These are phyloP conservation scores for Drosophila serrata DNA, from an alignment of 1,140 invertebrate genomes.

Conservation along the genomic window DNA sequence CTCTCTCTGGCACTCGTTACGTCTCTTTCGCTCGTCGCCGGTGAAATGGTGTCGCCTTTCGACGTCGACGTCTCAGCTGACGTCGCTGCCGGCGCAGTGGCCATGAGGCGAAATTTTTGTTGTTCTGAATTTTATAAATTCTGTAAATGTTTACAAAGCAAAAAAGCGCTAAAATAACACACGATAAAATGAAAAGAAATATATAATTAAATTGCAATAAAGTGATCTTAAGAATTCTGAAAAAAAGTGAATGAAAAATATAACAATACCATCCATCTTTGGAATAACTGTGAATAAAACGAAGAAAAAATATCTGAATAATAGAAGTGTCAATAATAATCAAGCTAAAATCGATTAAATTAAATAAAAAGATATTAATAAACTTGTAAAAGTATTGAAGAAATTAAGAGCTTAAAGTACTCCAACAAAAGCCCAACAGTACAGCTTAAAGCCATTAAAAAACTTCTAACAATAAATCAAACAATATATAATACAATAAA, in stretches of 20 bases:
- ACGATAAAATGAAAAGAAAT: constrained; percentile 1
- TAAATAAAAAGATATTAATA: background rate
- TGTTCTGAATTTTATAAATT: constrained; percentile 65
- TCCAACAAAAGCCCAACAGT: no score
- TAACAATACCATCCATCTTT: background rate
- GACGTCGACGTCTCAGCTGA: constrained; percentile 21
- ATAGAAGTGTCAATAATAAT: background rate
- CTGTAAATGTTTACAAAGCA: constrained; percentile 68
- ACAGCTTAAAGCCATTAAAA: no score
- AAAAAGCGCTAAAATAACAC: constrained; percentile 14
- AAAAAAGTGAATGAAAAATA: background rate
- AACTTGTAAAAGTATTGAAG: background rate
- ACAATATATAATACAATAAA: background rate
- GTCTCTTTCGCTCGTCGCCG: constrained; percentile 41
- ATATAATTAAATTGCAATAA: background rate
- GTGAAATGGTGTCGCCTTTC: constrained; percentile 58
- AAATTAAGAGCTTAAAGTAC: no score
- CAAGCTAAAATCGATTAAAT: background rate
- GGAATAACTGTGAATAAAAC: background rate
- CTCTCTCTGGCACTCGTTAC: constrained; percentile 16
- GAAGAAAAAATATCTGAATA: background rate
- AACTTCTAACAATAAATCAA: background rate
- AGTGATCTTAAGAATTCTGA: background rate
- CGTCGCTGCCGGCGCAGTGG: constrained; percentile 37
- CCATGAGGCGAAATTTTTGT: constrained; percentile 53